phyloP scores from a whole-genome alignment of 2,888 invertebrate species.

The Agonopterix alstromeriana region DNA sequence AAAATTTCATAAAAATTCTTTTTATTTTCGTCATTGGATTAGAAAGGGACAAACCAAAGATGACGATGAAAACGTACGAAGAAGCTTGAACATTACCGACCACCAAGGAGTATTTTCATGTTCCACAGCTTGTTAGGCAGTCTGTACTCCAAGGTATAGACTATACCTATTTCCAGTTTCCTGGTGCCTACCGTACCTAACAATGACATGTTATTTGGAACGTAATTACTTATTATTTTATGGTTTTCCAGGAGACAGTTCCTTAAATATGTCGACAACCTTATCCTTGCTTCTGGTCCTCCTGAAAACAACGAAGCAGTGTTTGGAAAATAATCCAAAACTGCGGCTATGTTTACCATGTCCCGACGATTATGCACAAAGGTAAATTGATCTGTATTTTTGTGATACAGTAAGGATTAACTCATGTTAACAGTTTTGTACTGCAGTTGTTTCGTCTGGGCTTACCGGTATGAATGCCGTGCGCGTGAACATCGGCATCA shows the following conservation, averaged over 20 bases:
- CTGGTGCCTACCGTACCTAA: too few species aligned
- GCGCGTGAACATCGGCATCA: slow-evolving; percentile 43
- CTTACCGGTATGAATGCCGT: slow-evolving; percentile 54
- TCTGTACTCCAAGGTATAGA: too few species aligned
- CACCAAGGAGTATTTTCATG: too few species aligned
- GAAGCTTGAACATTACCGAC: too few species aligned
- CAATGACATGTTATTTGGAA: too few species aligned
- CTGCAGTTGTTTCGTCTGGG: slow-evolving; percentile 57
- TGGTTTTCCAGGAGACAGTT: slow-evolving; percentile 44
- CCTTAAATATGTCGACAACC: slow-evolving; percentile 31
- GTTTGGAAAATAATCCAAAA: slow-evolving; percentile 29
- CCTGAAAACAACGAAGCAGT: slow-evolving; percentile 31
- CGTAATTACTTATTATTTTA: too few species aligned
- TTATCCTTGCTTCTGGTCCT: slow-evolving; percentile 47
- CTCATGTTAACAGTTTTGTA: background rate
- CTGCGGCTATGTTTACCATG: slow-evolving; percentile 26
- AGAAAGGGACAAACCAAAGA: too few species aligned
- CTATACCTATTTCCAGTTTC: too few species aligned
- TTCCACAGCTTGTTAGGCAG: too few species aligned
- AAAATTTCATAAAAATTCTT: too few species aligned
- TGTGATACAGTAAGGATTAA: background rate
- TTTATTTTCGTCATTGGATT: too few species aligned
- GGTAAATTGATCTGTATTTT: slow-evolving; percentile 23
- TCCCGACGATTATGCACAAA: slow-evolving; percentile 48
- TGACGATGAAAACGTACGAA: too few species aligned